Evolutionary conservation across 2,797 vertebrate genomes (phyloP).

Genomic region (Denticeps clupeoides): DNA sequence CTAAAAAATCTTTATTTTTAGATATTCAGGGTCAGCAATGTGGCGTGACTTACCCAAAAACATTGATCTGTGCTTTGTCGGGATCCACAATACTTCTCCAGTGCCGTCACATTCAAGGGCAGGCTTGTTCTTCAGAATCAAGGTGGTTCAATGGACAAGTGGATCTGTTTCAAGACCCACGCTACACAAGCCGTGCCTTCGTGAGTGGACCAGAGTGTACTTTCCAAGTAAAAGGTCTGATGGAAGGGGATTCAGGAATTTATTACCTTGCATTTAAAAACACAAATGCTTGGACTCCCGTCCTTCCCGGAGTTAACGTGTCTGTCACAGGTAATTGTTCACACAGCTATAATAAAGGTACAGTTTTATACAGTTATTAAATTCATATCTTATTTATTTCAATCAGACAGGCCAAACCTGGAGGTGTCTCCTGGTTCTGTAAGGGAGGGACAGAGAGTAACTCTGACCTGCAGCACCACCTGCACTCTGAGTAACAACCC

Average conservation of each 20-base stretch:
- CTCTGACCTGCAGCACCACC: not conserved
- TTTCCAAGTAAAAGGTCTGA: slow-evolving; percentile 21
- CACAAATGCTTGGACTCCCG: slow-evolving; percentile 11
- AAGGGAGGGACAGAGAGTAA: not conserved
- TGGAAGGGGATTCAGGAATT: slow-evolving; percentile 20
- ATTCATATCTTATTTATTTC: too few species aligned
- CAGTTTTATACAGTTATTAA: too few species aligned
- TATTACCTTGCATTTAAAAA: slow-evolving; percentile 16
- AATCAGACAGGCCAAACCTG: not conserved
- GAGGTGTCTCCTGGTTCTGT: not conserved
- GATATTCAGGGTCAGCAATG: too few species aligned
- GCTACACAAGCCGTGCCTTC: slow-evolving; percentile 16
- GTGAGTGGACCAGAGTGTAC: not conserved
- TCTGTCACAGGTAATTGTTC: slow-evolving; percentile 21
- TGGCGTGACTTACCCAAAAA: too few species aligned
- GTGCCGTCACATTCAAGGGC: too few species aligned
- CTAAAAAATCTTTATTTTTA: too few species aligned
- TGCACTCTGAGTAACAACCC: not conserved
- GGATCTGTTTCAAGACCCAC: slow-evolving; percentile 18
- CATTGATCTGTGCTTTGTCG: too few species aligned
- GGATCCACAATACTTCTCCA: too few species aligned
- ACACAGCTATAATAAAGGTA: too few species aligned
- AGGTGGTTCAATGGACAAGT: slow-evolving; percentile 21
- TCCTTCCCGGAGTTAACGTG: slow-evolving; percentile 10
- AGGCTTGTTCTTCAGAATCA: too few species aligned